Base-by-base conservation (phyloP, 2,797 vertebrate species). In the Diplodus sargus region DNA sequence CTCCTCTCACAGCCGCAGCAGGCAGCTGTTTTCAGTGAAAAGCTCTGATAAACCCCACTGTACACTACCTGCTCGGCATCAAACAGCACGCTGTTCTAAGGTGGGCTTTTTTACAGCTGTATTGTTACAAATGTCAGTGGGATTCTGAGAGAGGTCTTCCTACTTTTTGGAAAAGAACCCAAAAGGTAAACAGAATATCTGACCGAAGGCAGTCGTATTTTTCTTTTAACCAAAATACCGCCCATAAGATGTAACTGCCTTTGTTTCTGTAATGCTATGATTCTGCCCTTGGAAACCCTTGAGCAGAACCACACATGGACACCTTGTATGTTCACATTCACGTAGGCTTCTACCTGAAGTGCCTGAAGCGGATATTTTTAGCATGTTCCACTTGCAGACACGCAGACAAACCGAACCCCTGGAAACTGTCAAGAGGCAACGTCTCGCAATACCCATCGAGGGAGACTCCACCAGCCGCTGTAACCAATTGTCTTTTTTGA, bases 401-500 rank as follows among this genome's bases (percentile, higher is more conserved):
- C n/a, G 53, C 34, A 47, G 30, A 59, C 17, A 62, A 23, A 4
- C 25, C 59, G 18, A 61, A 30, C 22, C 34, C 51, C 30, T 5
- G 8, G 16, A 65, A 62, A 45, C 16, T 61, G 34, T 60, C 23
- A 49, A 13, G 18, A 59, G 39, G 14, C 9, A 48, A 39, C 15
- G n/a, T 52, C 25, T 42, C 20, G 14, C 20, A 49, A 25, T 43
- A 25, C 5, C 43, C 28, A 47, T 23, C 0, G 0, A 51, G 43
- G 30, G 54, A 67, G 28, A 43, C 22, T 53, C 63, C 12, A 30
- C 83, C 68, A 48, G 76, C 65, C 64, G 71, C 65, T 70, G 51
- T 43, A 68, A 83, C 64, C 52, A 69, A 73, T 64, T 75, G 82
- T 88, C 73, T 85, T 79, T 83, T 79, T 54, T 64, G 63, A 85